Evolutionary conservation across 1,140 invertebrate genomes (phyloP).

Genomic region (Drosophila orena): DNA sequence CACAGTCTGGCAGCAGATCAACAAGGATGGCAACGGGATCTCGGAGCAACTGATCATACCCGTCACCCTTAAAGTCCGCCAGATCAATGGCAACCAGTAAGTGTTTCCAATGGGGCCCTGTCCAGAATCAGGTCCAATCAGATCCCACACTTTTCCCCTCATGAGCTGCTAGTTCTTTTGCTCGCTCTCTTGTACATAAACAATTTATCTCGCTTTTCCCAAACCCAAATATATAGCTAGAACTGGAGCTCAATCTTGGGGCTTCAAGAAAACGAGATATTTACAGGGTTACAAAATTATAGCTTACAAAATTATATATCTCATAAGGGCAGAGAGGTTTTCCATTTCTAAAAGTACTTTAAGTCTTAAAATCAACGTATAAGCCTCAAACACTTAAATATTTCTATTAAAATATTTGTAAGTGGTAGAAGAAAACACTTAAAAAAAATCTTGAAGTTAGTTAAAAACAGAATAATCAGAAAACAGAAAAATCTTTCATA

Average conservation of each 20-base stretch:
- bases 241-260: background rate
- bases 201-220: background rate
- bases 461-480: no score
- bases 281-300: no score
- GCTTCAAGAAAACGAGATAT: no score
- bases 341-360: no score
- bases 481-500: no score
- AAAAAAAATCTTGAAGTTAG: no score
- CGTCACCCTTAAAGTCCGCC: conserved; percentile 77
- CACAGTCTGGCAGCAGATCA: conserved; percentile 97
- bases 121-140: background rate
- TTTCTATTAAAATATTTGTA: no score
- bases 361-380: no score
- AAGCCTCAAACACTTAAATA: no score
- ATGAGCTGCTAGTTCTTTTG: conserved; percentile 24
- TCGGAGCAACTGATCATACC: conserved; percentile 75
- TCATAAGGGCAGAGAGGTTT: no score
- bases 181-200: conserved; percentile 26
- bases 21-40: conserved; percentile 80
- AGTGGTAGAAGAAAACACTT: no score
- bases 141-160: conserved; percentile 1
- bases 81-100: conserved; percentile 84
- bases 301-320: no score
- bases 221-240: background rate
- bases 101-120: conserved; percentile 35